phyloP scores from a whole-genome alignment of 1,140 invertebrate genomes.

The Drosophila serrata region DNA sequence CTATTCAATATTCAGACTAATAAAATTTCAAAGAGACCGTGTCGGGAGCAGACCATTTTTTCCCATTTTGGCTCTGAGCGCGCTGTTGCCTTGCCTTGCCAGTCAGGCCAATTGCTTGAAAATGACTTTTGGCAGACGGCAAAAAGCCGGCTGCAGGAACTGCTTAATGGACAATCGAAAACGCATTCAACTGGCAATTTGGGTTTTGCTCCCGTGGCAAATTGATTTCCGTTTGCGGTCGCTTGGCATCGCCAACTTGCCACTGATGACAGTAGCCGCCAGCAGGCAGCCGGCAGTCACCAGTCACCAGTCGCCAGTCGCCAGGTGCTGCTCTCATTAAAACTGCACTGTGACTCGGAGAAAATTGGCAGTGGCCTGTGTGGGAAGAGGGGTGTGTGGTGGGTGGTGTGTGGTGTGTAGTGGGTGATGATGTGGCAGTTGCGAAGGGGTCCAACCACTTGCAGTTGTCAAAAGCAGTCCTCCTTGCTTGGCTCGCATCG shows the following conservation, averaged over 20 bases:
- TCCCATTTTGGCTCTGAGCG: not conserved
- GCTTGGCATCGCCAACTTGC: conserved; percentile 47
- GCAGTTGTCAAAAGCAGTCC: conserved; percentile 64
- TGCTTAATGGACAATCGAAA: conserved; percentile 83
- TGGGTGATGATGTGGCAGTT: not conserved
- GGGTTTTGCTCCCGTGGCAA: conserved; percentile 63
- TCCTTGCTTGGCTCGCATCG: conserved; percentile 10
- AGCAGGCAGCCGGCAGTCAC: not conserved
- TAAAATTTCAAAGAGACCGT: not conserved
- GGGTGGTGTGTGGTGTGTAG: no score
- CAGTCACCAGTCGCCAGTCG: conserved; percentile 3
- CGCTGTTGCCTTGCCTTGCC: conserved; percentile 49
- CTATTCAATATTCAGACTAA: not conserved
- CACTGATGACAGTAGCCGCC: conserved; percentile 33
- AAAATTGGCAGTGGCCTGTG: conserved; percentile 27
- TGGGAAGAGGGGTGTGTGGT: not conserved
- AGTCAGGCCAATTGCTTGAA: conserved; percentile 79
- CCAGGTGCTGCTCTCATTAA: conserved; percentile 76
- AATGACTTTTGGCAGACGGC: conserved; percentile 75
- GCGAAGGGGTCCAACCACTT: conserved; percentile 12
- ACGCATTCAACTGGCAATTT: conserved; percentile 82
- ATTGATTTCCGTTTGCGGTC: conserved; percentile 80
- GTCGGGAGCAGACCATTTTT: not conserved
- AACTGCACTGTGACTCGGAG: conserved; percentile 50
- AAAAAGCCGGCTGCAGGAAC: conserved; percentile 51